Evolutionary conservation across 2,888 invertebrate genomes (phyloP), one percentile per base, ranked within the genome.

Genomic region (Eristalinus aeneus): DNA sequence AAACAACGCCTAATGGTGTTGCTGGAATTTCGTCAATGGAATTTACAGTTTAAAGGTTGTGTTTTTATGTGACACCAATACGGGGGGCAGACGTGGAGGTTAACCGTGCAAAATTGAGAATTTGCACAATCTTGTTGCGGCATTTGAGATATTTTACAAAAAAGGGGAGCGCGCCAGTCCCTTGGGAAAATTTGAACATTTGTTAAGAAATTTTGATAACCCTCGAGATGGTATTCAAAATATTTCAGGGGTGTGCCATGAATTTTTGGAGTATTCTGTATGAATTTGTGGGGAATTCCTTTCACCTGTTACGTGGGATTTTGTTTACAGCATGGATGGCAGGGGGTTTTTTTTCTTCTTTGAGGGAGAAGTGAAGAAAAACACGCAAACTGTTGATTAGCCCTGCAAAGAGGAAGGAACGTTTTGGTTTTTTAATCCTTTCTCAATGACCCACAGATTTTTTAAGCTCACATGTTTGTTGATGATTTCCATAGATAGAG

Each of bases 1-100:
- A 76, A 77, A 82, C 76, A 82, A 22, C 6, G 34, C 63, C 69
- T 86, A 86, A 86, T 86, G 86, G 86, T 82, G 86, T 82, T 86
- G 82, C 74, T 27, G 27, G 82, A 73, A 77, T 20, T 77, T 81
- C 73, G 65, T 65, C 77, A 32, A 65, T 73, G 85, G 85, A 86
- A 86, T 77, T 86, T 81, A 76, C 63, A 74, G 65, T 80, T 77
- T 77, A 80, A 78, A 69, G 23, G 56, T 75, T 69, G 46, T 53
- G 9, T 36, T 39, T 60, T 79, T 34, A 61, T 71, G 58, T 20
- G 16, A 39, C 39, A 10, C 27, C 32, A 2, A 5, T 27, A 5
- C 27, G 16, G 64, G 54, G 77, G 73, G 86, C n/a, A n/a, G n/a
- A n/a, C 27, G 27, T 27, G 27, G 27, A 27, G 86, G 76, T 86